phyloP scores from a whole-genome alignment of 2,797 vertebrate genomes.

The Graptemys geographica region DNA sequence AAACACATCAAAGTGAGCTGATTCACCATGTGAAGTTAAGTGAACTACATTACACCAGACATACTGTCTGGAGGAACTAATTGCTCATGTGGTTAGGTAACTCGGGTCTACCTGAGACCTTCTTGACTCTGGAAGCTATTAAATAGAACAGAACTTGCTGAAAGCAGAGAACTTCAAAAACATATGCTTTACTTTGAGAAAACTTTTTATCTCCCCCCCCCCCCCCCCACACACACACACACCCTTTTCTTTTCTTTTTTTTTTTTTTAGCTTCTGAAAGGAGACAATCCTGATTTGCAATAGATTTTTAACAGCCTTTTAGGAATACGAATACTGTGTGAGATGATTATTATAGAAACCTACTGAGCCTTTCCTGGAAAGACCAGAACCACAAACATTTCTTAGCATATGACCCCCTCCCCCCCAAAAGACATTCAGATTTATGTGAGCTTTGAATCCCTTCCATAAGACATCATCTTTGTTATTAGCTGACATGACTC shows the following conservation, averaged over 20 bases:
- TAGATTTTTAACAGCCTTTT: conserved; percentile 57
- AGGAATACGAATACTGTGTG: conserved; percentile 31
- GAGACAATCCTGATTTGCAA: conserved; percentile 39
- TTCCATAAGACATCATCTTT: conserved; percentile 62
- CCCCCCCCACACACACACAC: too few species aligned
- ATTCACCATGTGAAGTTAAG: conserved; percentile 69
- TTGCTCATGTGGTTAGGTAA: conserved; percentile 66
- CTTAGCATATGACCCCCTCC: background rate
- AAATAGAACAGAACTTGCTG: conserved; percentile 73
- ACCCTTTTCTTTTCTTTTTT: background rate
- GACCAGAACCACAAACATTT: conserved; percentile 60
- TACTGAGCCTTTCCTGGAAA: conserved; percentile 68
- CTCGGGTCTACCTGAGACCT: conserved; percentile 73
- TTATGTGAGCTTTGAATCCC: conserved; percentile 59
- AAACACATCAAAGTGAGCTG: conserved; percentile 50
- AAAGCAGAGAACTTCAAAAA: conserved; percentile 77
- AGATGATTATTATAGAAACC: conserved; percentile 64
- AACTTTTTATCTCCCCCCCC: background rate
- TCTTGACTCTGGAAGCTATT: conserved; percentile 74
- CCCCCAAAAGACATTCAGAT: conserved; percentile 8
- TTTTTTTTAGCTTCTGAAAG: background rate
- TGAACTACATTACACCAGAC: conserved; percentile 71
- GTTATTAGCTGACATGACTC: conserved; percentile 62
- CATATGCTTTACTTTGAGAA: conserved; percentile 37
- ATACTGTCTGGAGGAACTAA: conserved; percentile 63